A percentile compares a stretch with the other conserved stretches of the same genome.
phyloP scores from a whole-genome alignment of 2,888 invertebrate species.

The Thymelicus sylvestris region DNA sequence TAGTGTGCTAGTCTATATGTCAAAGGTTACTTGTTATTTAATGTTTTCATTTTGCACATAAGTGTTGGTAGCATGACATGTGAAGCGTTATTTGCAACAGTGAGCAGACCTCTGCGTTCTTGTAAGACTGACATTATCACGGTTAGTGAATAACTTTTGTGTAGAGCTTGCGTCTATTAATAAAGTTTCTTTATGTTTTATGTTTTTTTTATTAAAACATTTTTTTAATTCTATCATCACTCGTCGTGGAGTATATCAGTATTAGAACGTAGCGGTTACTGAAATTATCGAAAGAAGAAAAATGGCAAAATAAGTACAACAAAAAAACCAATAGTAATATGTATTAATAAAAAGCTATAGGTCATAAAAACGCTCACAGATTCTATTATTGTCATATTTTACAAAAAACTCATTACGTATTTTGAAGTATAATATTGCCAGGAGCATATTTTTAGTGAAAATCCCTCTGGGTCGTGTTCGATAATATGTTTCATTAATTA shows the following conservation, averaged over 20 bases:
- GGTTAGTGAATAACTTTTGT: slow-evolving; percentile 39
- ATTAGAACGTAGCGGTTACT: no score
- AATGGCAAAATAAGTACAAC: not conserved
- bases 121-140: slow-evolving; percentile 40
- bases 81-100: not conserved
- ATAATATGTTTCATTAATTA: no score
- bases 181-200: slow-evolving; percentile 10
- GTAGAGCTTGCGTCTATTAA: slow-evolving; percentile 1
- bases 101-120: slow-evolving; percentile 1
- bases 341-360: no score
- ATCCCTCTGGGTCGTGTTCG: no score
- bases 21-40: slow-evolving; percentile 9
- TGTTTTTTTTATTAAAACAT: not conserved
- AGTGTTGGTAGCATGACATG: not conserved
- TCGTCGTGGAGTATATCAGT: not conserved
- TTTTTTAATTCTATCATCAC: no score
- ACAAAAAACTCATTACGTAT: no score
- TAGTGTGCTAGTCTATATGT: slow-evolving; percentile 16
- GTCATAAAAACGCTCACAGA: no score
- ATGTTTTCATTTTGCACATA: not conserved
- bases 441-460: no score
- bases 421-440: no score
- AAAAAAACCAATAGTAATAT: no score
- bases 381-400: no score
- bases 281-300: no score